A percentile compares a stretch with the other conserved stretches of the same genome.
Conservation (phyloP, 2,797 vertebrate species). For the Podargus strigoides region DNA sequence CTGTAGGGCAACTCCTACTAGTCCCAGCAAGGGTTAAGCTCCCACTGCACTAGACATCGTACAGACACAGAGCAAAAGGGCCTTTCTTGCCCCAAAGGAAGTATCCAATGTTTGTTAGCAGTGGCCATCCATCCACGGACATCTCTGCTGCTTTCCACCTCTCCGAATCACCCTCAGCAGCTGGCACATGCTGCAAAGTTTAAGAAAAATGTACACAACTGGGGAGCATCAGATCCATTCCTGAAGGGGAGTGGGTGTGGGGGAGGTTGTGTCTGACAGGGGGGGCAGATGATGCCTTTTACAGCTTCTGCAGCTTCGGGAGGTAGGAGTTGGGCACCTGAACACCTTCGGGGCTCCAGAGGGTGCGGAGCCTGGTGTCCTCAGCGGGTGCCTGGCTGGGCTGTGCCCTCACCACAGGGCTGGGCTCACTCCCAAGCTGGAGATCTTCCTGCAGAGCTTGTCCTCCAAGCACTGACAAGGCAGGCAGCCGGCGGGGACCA, state of each 20-base stretch:
- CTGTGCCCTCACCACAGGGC: not conserved
- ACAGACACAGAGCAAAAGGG: not conserved
- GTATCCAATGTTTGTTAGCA: not conserved
- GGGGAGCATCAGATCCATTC: not conserved
- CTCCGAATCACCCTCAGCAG: not conserved
- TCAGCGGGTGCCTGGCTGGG: accelerated
- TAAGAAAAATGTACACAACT: not conserved
- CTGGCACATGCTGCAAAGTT: not conserved
- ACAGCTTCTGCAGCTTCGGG: not conserved
- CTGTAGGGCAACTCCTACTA: not conserved
- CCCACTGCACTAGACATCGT: not conserved
- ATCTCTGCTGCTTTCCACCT: not conserved
- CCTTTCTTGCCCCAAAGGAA: not conserved
- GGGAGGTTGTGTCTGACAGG: not conserved
- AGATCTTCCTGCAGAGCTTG: not conserved
- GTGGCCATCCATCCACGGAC: not conserved
- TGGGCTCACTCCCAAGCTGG: not conserved
- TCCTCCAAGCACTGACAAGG: not conserved
- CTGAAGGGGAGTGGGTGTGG: not conserved
- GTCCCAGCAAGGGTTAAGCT: not conserved
- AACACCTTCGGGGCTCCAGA: not conserved
- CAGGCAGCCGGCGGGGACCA: not conserved
- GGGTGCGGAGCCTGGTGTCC: not conserved
- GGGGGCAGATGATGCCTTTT: not conserved
- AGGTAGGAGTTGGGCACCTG: not conserved